Evolutionary conservation across 2,888 invertebrate species (phyloP).

Genomic region (Heliconius aoede): DNA sequence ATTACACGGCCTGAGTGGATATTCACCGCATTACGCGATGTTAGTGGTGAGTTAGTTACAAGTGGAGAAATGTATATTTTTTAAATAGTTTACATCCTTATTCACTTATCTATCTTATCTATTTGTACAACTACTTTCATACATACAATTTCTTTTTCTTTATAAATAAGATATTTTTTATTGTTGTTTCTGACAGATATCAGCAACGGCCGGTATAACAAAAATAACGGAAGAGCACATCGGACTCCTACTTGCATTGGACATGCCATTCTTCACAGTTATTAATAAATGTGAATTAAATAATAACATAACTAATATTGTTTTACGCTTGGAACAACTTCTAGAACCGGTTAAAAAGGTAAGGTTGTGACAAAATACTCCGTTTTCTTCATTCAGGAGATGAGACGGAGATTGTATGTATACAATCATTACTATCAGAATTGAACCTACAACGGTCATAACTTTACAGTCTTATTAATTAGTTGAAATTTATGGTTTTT

Average conservation of each 20-base stretch:
- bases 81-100: too few species aligned
- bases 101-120: too few species aligned
- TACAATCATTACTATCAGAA: too few species aligned
- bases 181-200: slow-evolving; percentile 84
- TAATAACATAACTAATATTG: slow-evolving; percentile 86
- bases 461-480: too few species aligned
- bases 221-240: slow-evolving; percentile 96
- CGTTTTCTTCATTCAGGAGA: too few species aligned
- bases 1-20: slow-evolving; percentile 95
- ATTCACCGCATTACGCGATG: slow-evolving; percentile 91
- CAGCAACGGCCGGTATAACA: slow-evolving; percentile 90
- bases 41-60: slow-evolving; percentile 62
- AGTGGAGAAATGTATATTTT: not conserved
- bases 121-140: too few species aligned
- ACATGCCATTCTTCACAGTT: slow-evolving; percentile 96
- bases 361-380: not conserved
- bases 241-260: slow-evolving; percentile 90
- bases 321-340: slow-evolving; percentile 68
- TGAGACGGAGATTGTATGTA: too few species aligned
- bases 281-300: slow-evolving; percentile 96
- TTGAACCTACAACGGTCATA: too few species aligned
- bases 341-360: slow-evolving; percentile 50
- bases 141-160: too few species aligned
- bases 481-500: too few species aligned
- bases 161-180: too few species aligned